Base-by-base conservation (phyloP, 2,113 vertebrate genomes). In the Psilopogon haemacephalus region DNA sequence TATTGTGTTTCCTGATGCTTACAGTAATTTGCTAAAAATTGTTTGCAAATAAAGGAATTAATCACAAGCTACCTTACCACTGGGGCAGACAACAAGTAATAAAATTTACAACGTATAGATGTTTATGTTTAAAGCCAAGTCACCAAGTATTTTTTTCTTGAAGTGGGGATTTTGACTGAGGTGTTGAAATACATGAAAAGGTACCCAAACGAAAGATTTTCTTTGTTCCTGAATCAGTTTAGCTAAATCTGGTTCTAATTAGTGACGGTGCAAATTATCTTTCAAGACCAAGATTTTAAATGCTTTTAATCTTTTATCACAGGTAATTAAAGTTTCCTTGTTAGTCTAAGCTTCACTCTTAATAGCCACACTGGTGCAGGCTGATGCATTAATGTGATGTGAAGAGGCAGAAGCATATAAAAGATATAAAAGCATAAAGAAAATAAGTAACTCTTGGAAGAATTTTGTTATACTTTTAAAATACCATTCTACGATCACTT, bases 41-140 rank as follows among this genome's bases (percentile, higher is more conserved):
- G 38, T 92, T 95, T 59, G 70, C 88, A 84, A 94, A 84, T 17
- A 68, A 62, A 89, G 78, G 46, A 92, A 77, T 84, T 94, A 9
- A 59, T 73, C 70, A 75, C 67, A 82, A 77, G n/a, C 40, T 92
- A 72, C 78, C 77, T 92, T 90, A 70, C 46, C 38, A 76, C 37
- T 64, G 37, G 37, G 64, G 88, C 76, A 83, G 65, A 90, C 73
- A 84, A 70, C 74, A 64, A 46, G 30, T 37, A 78, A 83, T 65
- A 91, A 95, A 84, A 44, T 28, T 86, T 69, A 73, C 0, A 14
- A 60, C 10, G 28, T 33, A 62, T 9, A 32, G 38, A 44, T 86
- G 70, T 35, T 82, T 52, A 38, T 12, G 88, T 92, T 85, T 88
- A 67, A 89, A 93, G 78, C 80, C 95, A 94, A 95, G 69, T 94